Conservation (phyloP, 2,797 vertebrate species). For the Alcedo atthis region DNA sequence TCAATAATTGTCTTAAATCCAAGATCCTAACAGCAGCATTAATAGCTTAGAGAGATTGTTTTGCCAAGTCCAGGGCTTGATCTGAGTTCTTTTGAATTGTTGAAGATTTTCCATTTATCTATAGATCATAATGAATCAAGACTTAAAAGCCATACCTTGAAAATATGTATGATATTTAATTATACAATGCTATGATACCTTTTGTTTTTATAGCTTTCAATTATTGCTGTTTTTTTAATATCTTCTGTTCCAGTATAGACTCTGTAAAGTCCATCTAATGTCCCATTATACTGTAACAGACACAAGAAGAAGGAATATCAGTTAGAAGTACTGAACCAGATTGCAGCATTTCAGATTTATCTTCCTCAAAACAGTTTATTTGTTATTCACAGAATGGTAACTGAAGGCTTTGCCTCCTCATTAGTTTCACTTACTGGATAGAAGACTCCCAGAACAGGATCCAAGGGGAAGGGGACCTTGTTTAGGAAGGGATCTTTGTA, state of each 20-base stretch:
- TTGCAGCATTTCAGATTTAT: neutral
- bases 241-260: conserved; percentile 86
- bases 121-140: neutral
- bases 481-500: conserved; percentile 85
- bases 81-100: neutral
- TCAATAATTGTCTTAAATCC: neutral
- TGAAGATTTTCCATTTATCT: neutral
- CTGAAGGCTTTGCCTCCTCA: neutral
- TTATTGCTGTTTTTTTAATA: conserved; percentile 83
- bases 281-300: conserved; percentile 87
- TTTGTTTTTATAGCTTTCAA: conserved; percentile 83
- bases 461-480: conserved; percentile 35
- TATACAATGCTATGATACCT: conserved; percentile 74
- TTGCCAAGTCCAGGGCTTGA: neutral
- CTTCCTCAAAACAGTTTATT: neutral
- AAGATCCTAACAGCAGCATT: neutral
- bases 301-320: neutral
- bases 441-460: conserved; percentile 80
- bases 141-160: neutral
- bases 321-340: neutral
- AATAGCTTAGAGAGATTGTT: neutral
- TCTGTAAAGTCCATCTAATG: conserved; percentile 85
- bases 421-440: conserved; percentile 79
- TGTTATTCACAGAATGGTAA: neutral
- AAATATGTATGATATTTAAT: neutral